Conservation (phyloP, 2,797 vertebrate species). For the Gastrophryne carolinensis region DNA sequence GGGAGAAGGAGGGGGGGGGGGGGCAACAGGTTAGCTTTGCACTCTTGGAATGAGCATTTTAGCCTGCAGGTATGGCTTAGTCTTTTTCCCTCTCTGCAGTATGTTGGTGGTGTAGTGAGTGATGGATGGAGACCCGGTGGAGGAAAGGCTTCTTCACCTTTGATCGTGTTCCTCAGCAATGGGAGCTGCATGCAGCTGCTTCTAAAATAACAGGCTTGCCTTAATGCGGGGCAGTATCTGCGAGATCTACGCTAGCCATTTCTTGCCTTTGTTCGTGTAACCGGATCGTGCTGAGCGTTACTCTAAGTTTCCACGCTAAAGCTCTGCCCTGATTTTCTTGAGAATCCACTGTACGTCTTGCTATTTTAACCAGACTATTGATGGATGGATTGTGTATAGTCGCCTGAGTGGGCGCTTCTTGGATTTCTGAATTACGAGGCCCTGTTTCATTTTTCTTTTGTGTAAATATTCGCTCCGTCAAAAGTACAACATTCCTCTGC, state of each 20-base stretch:
- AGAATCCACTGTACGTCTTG: neutral
- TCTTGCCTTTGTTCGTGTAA: constrained; percentile 10
- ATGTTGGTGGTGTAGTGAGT: neutral
- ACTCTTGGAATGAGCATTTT: neutral
- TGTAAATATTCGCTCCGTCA: no score
- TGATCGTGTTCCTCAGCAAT: neutral
- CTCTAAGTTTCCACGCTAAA: neutral
- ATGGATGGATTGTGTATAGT: neutral
- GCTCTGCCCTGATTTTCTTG: neutral
- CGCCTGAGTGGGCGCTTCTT: no score
- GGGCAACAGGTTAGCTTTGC: constrained; percentile 4
- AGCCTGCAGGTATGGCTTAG: neutral
- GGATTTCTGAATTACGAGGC: neutral
- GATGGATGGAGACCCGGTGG: neutral
- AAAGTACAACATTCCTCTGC: no score
- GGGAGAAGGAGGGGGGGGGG: no score
- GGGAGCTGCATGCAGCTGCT: neutral
- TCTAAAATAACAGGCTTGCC: neutral
- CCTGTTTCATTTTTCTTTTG: no score
- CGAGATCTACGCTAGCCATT: neutral
- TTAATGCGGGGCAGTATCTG: neutral
- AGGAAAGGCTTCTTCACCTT: neutral
- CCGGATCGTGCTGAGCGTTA: neutral
- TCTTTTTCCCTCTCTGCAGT: neutral
- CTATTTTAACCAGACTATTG: no score